Base-by-base conservation (phyloP, 2,113 vertebrate genomes). In the Hemicordylus capensis region DNA sequence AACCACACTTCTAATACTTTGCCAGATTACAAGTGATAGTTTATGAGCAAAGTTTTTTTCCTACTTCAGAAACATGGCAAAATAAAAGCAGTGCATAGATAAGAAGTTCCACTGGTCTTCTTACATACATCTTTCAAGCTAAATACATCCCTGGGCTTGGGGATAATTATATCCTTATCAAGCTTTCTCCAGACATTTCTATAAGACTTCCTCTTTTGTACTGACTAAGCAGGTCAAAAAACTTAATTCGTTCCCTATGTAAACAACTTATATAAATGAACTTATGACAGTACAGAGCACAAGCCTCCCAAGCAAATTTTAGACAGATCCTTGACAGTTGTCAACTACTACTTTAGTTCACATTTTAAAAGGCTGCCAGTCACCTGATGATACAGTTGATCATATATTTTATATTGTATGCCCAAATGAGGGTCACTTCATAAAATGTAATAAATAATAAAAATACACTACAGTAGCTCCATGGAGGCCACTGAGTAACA, bases 111-210 rank as follows among this genome's bases (percentile, higher is more conserved):
- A 63, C 37, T 31, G 44, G 31, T 8, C 28, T 26, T 22, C 48
- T 80, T 20, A n/a, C 0, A 0, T 1, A 83, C 1, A 2, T 22
- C 87, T 91, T 75, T 88, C 4, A 12, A 58, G 51, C 73, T 80
- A 80, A 90, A 80, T 10, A 4, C 54, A 66, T 37, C 26, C 80
- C 42, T 46, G 39, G 85, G 46, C 34, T 72, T 28, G 51, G 1
- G 10, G 59, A 48, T 61, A 76, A 44, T 80, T 80, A 86, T 42
- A 72, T 4, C 22, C 79, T 63, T 14, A 79, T 42, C 67, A 72
- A 78, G 54, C 46, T 83, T 63, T 88, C 70, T 72, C 70, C 80
- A 82, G 81, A 26, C 69, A 31, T 12, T 91, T 82, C 79, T 84
- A 28, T 58, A 20, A 20, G 9, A 80, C 22, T 80, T 67, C 31